A percentile compares a stretch with the other conserved stretches of the same genome.
These are phyloP conservation scores for Etheostoma perlongum DNA, from an alignment of 2,797 vertebrate genomes.

Conservation along the genomic window DNA sequence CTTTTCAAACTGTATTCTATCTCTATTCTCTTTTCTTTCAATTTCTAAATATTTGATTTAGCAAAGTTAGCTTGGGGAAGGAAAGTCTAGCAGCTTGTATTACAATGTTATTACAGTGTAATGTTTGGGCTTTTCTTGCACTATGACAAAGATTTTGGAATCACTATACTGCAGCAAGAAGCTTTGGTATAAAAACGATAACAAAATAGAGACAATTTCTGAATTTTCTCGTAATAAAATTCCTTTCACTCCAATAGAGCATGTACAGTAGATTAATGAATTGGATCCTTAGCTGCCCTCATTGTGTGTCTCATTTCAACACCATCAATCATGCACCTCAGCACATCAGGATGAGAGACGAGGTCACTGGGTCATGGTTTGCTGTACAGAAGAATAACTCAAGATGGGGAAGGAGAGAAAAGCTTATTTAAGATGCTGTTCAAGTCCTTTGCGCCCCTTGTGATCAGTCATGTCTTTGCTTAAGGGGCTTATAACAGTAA, in stretches of 20 bases:
- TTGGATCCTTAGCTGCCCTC: slow-evolving; percentile 1
- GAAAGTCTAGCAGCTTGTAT: slow-evolving; percentile 42
- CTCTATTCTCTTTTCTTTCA: slow-evolving; percentile 24
- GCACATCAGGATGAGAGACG: slow-evolving; percentile 15
- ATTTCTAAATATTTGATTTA: slow-evolving; percentile 74
- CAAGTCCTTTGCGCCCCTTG: slow-evolving; percentile 45
- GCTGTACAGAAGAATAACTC: not conserved
- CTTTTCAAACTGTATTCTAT: slow-evolving; percentile 30
- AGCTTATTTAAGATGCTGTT: slow-evolving; percentile 38
- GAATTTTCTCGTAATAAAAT: not conserved
- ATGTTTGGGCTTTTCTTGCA: slow-evolving; percentile 33
- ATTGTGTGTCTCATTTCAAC: slow-evolving; percentile 14
- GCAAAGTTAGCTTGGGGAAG: slow-evolving; percentile 50
- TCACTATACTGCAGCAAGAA: slow-evolving; percentile 11
- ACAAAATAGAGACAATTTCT: slow-evolving; percentile 3
- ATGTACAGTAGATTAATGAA: slow-evolving; percentile 16
- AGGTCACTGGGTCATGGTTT: slow-evolving; percentile 40
- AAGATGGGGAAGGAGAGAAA: not conserved
- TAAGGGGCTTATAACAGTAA: slow-evolving; percentile 53
- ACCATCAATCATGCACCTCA: slow-evolving; percentile 31
- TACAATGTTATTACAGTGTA: slow-evolving; percentile 41
- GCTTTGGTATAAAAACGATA: slow-evolving; percentile 4
- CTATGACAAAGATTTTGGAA: slow-evolving; percentile 1
- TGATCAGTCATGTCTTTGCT: slow-evolving; percentile 62
- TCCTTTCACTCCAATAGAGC: not conserved